Evolutionary conservation across 1,140 invertebrate genomes (phyloP).

Genomic region (Tetranychus cinnabarinus): DNA sequence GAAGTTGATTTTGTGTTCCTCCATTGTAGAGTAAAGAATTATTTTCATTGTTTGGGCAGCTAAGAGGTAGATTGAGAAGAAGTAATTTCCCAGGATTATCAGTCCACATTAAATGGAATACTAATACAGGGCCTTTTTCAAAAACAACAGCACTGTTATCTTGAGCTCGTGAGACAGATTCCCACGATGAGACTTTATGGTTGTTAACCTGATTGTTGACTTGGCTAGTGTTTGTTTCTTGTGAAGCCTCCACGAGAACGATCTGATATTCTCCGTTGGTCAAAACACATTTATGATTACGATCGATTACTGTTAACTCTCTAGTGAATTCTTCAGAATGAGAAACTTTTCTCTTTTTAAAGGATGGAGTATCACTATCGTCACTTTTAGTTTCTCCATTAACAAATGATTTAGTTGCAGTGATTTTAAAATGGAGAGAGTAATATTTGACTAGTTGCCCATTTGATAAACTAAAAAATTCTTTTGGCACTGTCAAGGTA

Average conservation of each 20-base stretch:
- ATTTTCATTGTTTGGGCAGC: neutral
- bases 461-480: slow-evolving; percentile 51
- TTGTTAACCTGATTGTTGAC: neutral
- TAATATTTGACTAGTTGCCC: slow-evolving; percentile 67
- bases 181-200: neutral
- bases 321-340: slow-evolving; percentile 34
- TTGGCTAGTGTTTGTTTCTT: neutral
- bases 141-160: slow-evolving; percentile 20
- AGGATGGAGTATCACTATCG: neutral
- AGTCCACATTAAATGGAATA: slow-evolving; percentile 58
- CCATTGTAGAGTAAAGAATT: neutral
- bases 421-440: slow-evolving; percentile 55
- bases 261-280: slow-evolving; percentile 73
- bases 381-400: neutral
- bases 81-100: slow-evolving; percentile 17
- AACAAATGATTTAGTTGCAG: neutral
- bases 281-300: slow-evolving; percentile 57
- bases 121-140: slow-evolving; percentile 46
- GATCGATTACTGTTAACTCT: slow-evolving; percentile 70
- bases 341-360: slow-evolving; percentile 27
- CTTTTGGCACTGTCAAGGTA: slow-evolving; percentile 48
- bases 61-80: neutral
- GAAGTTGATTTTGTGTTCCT: neutral
- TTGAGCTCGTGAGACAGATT: neutral
- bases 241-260: slow-evolving; percentile 36